A percentile compares a stretch with the other conserved stretches of the same genome.
These are phyloP conservation scores for Chloromyia formosa DNA, from an alignment of 2,888 invertebrate species.

Conservation along the genomic window DNA sequence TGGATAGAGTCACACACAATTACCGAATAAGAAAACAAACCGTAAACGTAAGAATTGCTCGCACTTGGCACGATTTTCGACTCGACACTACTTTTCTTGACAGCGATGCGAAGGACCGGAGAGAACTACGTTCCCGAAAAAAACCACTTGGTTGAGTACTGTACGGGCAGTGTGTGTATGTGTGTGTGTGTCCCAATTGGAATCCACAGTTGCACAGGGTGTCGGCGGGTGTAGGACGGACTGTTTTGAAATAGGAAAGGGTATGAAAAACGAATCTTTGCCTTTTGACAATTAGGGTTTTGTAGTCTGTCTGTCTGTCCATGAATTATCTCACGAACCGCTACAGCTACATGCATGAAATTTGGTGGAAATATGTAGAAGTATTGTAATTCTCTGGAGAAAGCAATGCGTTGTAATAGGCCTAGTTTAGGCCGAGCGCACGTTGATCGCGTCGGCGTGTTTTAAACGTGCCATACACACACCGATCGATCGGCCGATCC, in stretches of 20 bases:
- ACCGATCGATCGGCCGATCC: no score
- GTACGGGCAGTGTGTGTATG: not conserved
- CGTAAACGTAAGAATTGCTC: not conserved
- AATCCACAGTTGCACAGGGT: not conserved
- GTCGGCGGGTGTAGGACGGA: not conserved
- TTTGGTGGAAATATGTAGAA: no score
- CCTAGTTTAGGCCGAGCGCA: no score
- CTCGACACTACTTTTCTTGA: constrained; percentile 7
- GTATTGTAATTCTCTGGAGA: no score
- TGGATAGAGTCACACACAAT: not conserved
- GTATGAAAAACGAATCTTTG: not conserved
- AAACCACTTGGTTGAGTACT: no score
- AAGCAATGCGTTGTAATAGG: no score
- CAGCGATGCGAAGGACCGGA: constrained; percentile 13
- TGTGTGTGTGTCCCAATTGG: not conserved
- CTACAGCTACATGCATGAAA: no score
- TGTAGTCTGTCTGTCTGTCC: no score
- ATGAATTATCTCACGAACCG: no score
- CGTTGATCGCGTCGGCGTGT: no score
- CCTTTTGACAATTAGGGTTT: no score
- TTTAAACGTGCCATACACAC: no score
- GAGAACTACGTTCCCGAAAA: constrained; percentile 31
- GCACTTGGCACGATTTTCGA: constrained; percentile 3
- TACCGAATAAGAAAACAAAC: not conserved
- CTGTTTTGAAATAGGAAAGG: not conserved